These are phyloP conservation scores for Gymnoscopelus braueri DNA, from an alignment of 2,797 vertebrate genomes.

Conservation along the genomic window DNA sequence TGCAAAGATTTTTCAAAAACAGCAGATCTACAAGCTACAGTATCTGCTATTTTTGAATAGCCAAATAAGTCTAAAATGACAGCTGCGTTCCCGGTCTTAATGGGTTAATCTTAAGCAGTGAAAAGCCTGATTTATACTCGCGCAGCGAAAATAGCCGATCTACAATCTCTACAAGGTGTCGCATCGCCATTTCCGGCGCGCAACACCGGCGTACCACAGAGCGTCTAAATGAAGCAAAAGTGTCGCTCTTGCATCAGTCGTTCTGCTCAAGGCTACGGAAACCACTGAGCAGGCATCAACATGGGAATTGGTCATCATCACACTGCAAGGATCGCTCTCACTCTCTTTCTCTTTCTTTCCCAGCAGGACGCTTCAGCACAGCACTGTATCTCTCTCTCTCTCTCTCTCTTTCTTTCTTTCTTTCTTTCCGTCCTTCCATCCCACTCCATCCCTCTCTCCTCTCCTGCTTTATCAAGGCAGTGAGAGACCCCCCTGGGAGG, in stretches of 20 bases:
- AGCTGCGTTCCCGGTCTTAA: too few species aligned
- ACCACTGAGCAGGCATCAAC: conserved; percentile 43
- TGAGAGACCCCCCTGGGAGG: conserved; percentile 75
- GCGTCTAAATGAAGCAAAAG: background rate
- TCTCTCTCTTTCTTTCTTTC: background rate
- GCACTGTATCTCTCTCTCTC: background rate
- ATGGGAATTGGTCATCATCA: conserved; percentile 49
- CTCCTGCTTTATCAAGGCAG: conserved; percentile 63
- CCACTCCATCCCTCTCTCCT: conserved; percentile 9
- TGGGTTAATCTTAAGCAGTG: too few species aligned
- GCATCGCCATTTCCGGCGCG: too few species aligned
- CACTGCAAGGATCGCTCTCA: conserved; percentile 13
- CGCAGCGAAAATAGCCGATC: background rate
- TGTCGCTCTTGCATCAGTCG: conserved; percentile 20
- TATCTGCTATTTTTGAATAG: too few species aligned
- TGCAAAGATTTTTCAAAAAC: too few species aligned
- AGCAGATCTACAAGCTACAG: too few species aligned
- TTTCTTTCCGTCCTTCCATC: conserved; percentile 44
- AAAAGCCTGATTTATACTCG: background rate
- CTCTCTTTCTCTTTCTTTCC: conserved; percentile 26
- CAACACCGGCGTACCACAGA: too few species aligned
- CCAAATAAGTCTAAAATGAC: too few species aligned
- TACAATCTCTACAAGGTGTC: too few species aligned
- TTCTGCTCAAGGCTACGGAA: conserved; percentile 41
- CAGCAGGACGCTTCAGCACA: background rate